Base-by-base conservation (phyloP, 1,140 invertebrate genomes). In the Oryzaephilus surinamensis region DNA sequence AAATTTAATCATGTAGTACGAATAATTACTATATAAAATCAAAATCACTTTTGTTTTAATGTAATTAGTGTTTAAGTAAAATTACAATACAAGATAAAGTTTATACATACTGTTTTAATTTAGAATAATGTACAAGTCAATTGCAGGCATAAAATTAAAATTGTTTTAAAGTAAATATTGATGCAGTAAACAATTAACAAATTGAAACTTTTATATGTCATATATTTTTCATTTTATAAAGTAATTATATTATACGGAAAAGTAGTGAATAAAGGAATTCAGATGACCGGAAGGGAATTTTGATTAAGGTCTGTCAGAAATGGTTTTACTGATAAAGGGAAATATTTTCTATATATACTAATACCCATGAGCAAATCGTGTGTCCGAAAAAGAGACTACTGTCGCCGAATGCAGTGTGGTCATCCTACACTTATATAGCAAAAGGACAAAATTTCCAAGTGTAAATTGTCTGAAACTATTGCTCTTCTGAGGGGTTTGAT, bases 401-500 rank as follows among this genome's bases (percentile, higher is more conserved):
- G n/a, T n/a, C n/a, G n/a, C n/a, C n/a, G n/a, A n/a, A n/a, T n/a
- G 21, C 21, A 7, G 6, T 23, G 21, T 6, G 6, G 11, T 24
- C 23, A 11, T 24, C 23, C 8, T 24, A n/a, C 11, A 24, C 23
- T 24, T 24, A 10, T 24, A 24, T n/a, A 24, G 23, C 23, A 19
- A 24, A 12, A 39, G 12, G 21, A 23, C 39, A 31, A 45, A 45
- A 35, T 42, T 35, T 46, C 34, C 40, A 29, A 34, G 39, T 43
- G 40, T 35, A 43, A 46, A 43, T 43, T 38, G 45, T 42, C 30
- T 39, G 45, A 43, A 46, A 46, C 29, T 32, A 34, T 41, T 31
- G 43, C 30, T 24, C 20, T 27, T 45, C 37, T 38, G 36, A 30
- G 40, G 35, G 43, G 40, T 43, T 43, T 48, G 49, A 51, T 51